These are phyloP conservation scores for Emesis furor DNA, from an alignment of 2,888 invertebrate genomes.

Conservation along the genomic window DNA sequence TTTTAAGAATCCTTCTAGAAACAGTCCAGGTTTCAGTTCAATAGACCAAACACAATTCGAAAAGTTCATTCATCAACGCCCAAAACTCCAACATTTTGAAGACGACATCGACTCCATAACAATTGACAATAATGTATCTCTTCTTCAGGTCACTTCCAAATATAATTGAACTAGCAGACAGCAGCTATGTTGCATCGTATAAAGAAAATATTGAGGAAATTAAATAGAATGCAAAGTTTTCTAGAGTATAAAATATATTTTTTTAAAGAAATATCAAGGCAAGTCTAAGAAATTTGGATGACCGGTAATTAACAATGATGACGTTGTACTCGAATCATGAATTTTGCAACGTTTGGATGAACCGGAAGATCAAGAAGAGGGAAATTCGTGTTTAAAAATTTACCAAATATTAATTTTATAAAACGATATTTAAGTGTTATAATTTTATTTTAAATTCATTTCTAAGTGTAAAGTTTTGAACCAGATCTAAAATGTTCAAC, in stretches of 20 bases:
- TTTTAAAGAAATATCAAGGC: neutral
- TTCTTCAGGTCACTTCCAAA: neutral
- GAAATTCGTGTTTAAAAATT: too few species aligned
- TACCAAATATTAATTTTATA: too few species aligned
- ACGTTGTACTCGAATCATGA: neutral
- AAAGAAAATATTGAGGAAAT: conserved; percentile 10
- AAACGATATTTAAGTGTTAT: neutral
- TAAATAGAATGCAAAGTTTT: conserved; percentile 12
- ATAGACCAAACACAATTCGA: neutral
- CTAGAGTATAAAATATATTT: conserved; percentile 4
- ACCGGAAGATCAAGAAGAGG: too few species aligned
- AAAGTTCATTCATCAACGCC: neutral
- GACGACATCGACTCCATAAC: conserved; percentile 4
- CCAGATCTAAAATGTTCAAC: neutral
- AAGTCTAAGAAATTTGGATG: neutral
- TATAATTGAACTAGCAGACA: neutral
- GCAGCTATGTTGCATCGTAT: neutral
- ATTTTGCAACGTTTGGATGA: too few species aligned
- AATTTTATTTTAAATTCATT: neutral
- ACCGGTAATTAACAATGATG: neutral
- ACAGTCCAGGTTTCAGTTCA: conserved; percentile 5
- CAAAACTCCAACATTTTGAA: neutral
- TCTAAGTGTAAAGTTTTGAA: neutral
- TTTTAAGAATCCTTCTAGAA: neutral
- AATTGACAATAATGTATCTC: neutral